A percentile compares a stretch with the other conserved stretches of the same genome.
These are phyloP conservation scores for Drosophila lini DNA, from an alignment of 1,140 invertebrate genomes.

Conservation along the genomic window DNA sequence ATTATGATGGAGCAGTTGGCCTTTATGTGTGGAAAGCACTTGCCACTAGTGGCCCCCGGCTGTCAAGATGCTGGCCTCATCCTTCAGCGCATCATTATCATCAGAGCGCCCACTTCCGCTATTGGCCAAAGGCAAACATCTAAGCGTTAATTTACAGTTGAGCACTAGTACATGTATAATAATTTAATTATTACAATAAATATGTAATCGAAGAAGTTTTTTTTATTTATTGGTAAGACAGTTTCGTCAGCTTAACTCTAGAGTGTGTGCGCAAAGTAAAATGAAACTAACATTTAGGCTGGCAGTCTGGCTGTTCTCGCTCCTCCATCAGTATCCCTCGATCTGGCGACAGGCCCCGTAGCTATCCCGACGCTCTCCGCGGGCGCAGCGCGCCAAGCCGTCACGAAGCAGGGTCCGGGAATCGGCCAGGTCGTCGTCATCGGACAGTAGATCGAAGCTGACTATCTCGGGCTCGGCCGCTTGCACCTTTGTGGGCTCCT, in stretches of 20 bases:
- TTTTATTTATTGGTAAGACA: slow-evolving; percentile 31
- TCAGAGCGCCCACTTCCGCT: slow-evolving; percentile 34
- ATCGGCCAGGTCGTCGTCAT: slow-evolving; percentile 53
- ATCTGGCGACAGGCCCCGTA: slow-evolving; percentile 85
- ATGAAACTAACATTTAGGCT: slow-evolving; percentile 53
- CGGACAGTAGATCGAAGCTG: slow-evolving; percentile 68
- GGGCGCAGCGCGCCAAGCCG: slow-evolving; percentile 87
- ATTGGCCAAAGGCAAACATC: slow-evolving; percentile 18
- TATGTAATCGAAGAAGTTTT: background rate
- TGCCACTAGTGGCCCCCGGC: slow-evolving; percentile 41
- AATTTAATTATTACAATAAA: background rate
- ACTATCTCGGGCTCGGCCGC: slow-evolving; percentile 57
- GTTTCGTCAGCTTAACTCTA: slow-evolving; percentile 36
- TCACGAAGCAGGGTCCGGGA: slow-evolving; percentile 85
- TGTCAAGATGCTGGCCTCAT: slow-evolving; percentile 53
- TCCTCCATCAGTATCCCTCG: slow-evolving; percentile 70
- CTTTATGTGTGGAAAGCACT: slow-evolving; percentile 54
- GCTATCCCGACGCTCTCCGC: slow-evolving; percentile 86
- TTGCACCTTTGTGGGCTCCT: slow-evolving; percentile 64
- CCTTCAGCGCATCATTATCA: slow-evolving; percentile 61
- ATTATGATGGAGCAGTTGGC: slow-evolving; percentile 42
- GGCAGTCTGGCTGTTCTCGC: slow-evolving; percentile 65
- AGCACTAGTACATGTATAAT: background rate
- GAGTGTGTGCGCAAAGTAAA: slow-evolving; percentile 48
- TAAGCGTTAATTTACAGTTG: slow-evolving; percentile 2